phyloP scores from a whole-genome alignment of 2,113 vertebrate species.

The Grantiella picta region DNA sequence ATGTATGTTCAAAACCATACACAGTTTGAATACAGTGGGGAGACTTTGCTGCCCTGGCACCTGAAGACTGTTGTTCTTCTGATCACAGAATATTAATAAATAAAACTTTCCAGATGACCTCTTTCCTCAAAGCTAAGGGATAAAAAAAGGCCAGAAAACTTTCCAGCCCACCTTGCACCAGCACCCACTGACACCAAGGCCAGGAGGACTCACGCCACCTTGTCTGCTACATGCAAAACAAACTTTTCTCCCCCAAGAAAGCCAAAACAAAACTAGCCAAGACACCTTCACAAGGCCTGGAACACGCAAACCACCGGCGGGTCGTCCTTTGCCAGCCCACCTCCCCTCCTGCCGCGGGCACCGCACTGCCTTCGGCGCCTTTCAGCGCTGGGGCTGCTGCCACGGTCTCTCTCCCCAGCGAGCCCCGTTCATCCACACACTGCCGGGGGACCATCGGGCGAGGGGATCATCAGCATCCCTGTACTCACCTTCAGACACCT shows the following conservation, averaged over 20 bases:
- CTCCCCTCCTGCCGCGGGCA: not conserved
- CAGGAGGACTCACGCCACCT: too few species aligned
- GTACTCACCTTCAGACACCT: slow-evolving; percentile 67
- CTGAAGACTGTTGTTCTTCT: not conserved
- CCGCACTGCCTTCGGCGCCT: accelerated
- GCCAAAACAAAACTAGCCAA: not conserved
- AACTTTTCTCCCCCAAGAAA: too few species aligned
- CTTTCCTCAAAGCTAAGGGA: not conserved
- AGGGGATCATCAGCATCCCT: not conserved
- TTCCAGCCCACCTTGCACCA: not conserved
- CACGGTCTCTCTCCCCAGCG: accelerated
- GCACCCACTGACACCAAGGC: accelerated
- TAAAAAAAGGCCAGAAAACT: not conserved
- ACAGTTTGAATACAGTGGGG: accelerated
- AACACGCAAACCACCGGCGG: accelerated
- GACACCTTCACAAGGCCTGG: not conserved
- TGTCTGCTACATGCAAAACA: not conserved
- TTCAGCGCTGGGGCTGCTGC: not conserved
- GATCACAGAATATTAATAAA: not conserved
- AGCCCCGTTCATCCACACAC: accelerated
- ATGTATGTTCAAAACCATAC: not conserved
- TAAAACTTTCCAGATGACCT: not conserved
- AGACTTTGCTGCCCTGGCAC: not conserved
- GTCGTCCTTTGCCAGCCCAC: not conserved
- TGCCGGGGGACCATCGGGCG: accelerated